Evolutionary conservation across 2,888 invertebrate species (phyloP), one percentile per base, ranked within the genome.

Genomic region (Temnothorax unifasciatus): DNA sequence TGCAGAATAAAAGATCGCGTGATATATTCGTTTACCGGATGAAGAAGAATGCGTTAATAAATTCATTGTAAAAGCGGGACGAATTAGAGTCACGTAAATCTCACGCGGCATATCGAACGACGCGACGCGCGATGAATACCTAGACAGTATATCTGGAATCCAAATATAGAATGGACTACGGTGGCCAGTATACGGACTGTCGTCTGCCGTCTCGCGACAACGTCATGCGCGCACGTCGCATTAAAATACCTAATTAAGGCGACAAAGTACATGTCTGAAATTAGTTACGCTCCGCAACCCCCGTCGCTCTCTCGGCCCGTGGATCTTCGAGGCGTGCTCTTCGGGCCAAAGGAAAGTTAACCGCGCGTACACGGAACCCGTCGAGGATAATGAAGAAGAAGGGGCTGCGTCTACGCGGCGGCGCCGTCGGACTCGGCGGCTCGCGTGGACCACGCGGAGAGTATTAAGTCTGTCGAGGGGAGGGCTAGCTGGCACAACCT

Each of bases 171-270:
- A 54, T 41, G 25, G 18, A 66, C 41, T 25, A 18, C 64, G n/a
- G 25, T 25, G 50, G 63, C 74, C 34, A 34, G 57, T 34, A 73
- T 34, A 73, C 73, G 77, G 73, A 52, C 76, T 79, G 87, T 85
- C 66, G 29, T 85, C 66, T 76, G 38, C 61, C 57, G 52, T 38
- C 50, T 69, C 73, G 85, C 73, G 82, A 75, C 84, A 82, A 77
- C 71, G 74, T 73, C 64, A 77, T 64, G 29, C 52, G 76, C 83
- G 88, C 85, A 76, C 87, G 76, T 84, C 82, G 84, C 87, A 81
- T 88, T 87, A 89, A 88, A 89, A 66, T 82, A 86, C 74, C 86
- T 88, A 87, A 89, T 88, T 89, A 88, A 88, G 86, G 86, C 82
- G 89, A 89, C 89, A 82, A 87, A 88, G 79, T 84, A 76, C 85